These are phyloP conservation scores for Thaleichthys pacificus DNA, from an alignment of 2,797 vertebrate genomes.

Conservation along the genomic window DNA sequence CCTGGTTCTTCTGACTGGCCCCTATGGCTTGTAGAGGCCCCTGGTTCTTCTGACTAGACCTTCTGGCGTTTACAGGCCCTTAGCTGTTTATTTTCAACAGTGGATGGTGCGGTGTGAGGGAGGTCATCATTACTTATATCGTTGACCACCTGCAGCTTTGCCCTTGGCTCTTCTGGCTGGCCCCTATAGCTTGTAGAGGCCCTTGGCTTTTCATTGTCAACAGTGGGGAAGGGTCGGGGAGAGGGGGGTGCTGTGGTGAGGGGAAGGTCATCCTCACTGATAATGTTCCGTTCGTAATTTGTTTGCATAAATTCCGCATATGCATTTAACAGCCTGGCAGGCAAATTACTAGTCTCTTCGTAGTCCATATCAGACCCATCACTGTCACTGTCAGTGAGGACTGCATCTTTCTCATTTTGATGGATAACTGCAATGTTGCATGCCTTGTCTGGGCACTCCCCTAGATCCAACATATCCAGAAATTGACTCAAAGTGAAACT, in stretches of 20 bases:
- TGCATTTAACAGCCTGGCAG: conserved; percentile 21
- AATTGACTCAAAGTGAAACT: conserved; percentile 14
- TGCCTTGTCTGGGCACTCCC: conserved; percentile 19
- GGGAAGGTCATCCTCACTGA: no score
- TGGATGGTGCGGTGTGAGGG: neutral
- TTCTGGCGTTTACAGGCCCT: no score
- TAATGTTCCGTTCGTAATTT: no score
- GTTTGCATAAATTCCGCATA: conserved; percentile 6
- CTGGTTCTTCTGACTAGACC: conserved; percentile 7
- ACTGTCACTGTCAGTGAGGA: conserved; percentile 24
- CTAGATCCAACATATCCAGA: conserved; percentile 23
- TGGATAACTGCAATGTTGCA: conserved; percentile 27
- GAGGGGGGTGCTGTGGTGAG: no score
- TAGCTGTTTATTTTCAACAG: neutral
- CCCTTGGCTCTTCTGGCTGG: conserved; percentile 14
- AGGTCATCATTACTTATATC: neutral
- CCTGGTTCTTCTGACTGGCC: conserved; percentile 15
- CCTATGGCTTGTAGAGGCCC: neutral
- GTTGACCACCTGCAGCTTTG: conserved; percentile 8
- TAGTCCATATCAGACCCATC: conserved; percentile 21
- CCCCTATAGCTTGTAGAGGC: neutral
- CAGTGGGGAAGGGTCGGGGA: neutral
- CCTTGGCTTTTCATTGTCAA: conserved; percentile 1
- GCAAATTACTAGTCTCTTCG: conserved; percentile 6
- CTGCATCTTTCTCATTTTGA: conserved; percentile 26